Conservation (phyloP, 2,797 vertebrate genomes). For the Triplophysa yarkandensis region DNA sequence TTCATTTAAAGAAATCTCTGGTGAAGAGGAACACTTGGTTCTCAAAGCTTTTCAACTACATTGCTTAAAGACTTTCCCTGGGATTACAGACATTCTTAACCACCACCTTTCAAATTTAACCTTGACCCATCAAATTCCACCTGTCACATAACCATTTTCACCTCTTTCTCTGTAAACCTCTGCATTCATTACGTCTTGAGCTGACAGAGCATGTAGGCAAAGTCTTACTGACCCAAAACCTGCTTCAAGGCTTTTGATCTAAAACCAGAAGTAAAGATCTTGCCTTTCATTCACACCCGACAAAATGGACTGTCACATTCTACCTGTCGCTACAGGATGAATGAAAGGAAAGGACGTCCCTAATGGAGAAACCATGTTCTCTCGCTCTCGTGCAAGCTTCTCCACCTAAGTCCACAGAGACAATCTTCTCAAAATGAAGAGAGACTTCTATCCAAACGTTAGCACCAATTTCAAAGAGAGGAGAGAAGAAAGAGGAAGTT, state of each 20-base stretch:
- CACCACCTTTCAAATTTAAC: neutral
- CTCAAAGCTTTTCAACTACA: too few relatives aligned
- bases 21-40: neutral
- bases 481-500: neutral
- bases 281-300: slow-evolving; percentile 32
- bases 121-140: slow-evolving; percentile 22
- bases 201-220: slow-evolving; percentile 12
- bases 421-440: slow-evolving; percentile 2
- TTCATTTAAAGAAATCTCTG: neutral
- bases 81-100: neutral
- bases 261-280: neutral
- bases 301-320: slow-evolving; percentile 35
- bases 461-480: neutral
- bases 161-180: neutral
- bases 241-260: slow-evolving; percentile 10
- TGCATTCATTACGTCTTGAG: slow-evolving; percentile 24
- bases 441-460: neutral
- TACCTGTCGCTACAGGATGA: slow-evolving; percentile 16
- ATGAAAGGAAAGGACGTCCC: slow-evolving; percentile 27
- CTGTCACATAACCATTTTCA: slow-evolving; percentile 5
- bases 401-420: slow-evolving; percentile 16
- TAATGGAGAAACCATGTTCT: slow-evolving; percentile 51
- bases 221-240: slow-evolving; percentile 10
- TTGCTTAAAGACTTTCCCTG: neutral
- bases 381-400: slow-evolving; percentile 8